Base-by-base conservation (phyloP, 2,888 invertebrate genomes). In the Platycheirus albimanus region DNA sequence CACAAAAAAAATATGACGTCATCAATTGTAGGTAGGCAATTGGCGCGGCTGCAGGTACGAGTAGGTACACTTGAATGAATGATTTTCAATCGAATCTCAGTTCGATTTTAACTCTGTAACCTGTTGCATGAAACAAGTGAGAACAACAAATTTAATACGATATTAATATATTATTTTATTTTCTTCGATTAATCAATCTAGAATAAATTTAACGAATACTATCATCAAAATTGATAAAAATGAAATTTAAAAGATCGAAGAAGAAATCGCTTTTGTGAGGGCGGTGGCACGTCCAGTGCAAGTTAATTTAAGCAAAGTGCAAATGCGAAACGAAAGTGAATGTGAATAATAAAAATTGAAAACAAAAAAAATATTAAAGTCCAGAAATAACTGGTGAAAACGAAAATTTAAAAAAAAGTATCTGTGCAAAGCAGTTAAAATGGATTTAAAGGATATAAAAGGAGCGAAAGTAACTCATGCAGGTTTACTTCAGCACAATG, bases 401-500 rank as follows among this genome's bases (percentile, higher is more conserved):
- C 38, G 30, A 54, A 64, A 15, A 58, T 28, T 43, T 8, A 41
- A 38, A 49, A 28, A 51, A 72, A 85, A 78, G 79, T 43, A 43
- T 56, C 1, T 69, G 79, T 81, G 19, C 67, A 71, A n/a, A n/a
- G n/a, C n/a, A n/a, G n/a, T n/a, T n/a, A n/a, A n/a, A 85, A 91
- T 91, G 91, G 91, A 91, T 88, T 87, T 90, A 85, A 91, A 91
- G 87, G 91, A 90, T 87, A 88, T 91, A 85, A 91, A 90, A 86
- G 93, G 93, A 85, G 92, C 92, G 67, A 91, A 92, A 86, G 92
- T 94, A 85, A 92, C 93, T 84, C 93, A 94, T 87, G 92, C 93
- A 85, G 94, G 94, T 41, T 87, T 91, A 66, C 86, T 91, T 19
- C 93, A 93, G 85, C 93, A 93, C 86, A 93, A 93, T 70, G 89